Base-by-base conservation (phyloP, 2,888 invertebrate genomes). In the Drosophila nr. medialis region DNA sequence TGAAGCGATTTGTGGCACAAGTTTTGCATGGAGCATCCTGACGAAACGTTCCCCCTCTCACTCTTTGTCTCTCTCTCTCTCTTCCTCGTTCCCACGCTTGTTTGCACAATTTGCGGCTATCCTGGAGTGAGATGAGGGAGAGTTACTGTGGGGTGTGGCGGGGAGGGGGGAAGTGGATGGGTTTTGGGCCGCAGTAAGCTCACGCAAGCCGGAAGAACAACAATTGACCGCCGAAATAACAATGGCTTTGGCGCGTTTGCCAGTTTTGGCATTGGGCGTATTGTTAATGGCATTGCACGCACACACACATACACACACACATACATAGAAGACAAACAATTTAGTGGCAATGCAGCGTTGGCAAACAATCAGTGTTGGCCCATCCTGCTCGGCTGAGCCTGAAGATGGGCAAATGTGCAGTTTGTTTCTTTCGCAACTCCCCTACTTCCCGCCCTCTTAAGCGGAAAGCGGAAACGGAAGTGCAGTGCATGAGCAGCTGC, bases 1-100 rank as follows among this genome's bases (percentile, higher is more conserved):
- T 89, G 90, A 91, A 90, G 85, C 89, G 89, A 92, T 91, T 91
- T 91, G 89, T 83, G 89, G 85, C 72, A 74, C 72, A 87, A 85
- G 81, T 84, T 86, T 81, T 70, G 75, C 70, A 80, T 86, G 62
- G 58, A 75, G 80, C 83, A 89, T 79, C 71, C 72, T 64, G 61
- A 48, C 36, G 53, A 56, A 58, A 54, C 53, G 59, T 32, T 60
- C 63, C 32, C 56, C 58, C n/a, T 42, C 36, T 15, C 42, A 5
- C 5, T 21, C 42, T 11, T n/a, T 5, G 32, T 61, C 45, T 38
- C 34, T 27, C 45, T 34, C 45, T 34, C 34, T 30, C 53, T 36
- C 70, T 51, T 58, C 49, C 65, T 60, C 67, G 74, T 82, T 80
- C 64, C 72, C 77, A 83, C 72, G 86, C 81, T 86, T 86, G 90